Evolutionary conservation across 2,888 invertebrate species (phyloP), one percentile per base, ranked within the genome.

Genomic region (Actias luna): DNA sequence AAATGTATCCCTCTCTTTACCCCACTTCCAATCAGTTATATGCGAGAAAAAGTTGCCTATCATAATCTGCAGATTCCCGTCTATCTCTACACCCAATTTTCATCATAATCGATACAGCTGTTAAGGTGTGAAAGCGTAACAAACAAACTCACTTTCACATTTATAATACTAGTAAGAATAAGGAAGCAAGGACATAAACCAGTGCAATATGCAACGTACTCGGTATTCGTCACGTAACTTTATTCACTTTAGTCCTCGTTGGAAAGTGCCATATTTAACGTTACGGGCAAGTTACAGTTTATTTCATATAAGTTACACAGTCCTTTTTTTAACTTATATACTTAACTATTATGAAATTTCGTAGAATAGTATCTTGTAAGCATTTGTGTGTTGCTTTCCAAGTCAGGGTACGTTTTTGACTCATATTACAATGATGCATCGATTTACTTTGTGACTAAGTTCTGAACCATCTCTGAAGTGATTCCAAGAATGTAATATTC

Each of bases 341-440:
- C 8, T 7, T 8, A 7, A 1, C 16, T 16, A 39, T 39, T 5
- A 39, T 4, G 16, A 1, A 2, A 50, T 12, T 50, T 50, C 46
- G 25, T 5, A 50, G 46, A 25, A 25, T 50, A 12, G 2, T 25
- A 7, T 22, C 33, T 50, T 12, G 4, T 25, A 10, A 50, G 12
- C 22, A n/a, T 50, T 12, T 50, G 25, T 22, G 25, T 50, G 22
- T 25, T 22, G 4, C 25, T 50, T 50, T 12, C 22, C 22, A 25
- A n/a, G 12, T 29, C n/a, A 29, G 55, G 55, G 55, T 55, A 10
- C n/a, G 29, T 29, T 55, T 55, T 55, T 55, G 55, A 55, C 18
- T 55, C 55, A 55, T n/a, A 29, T 29, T 29, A 55, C 55, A 55
- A 55, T 16, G 55, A 55, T 55, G 55, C 55, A 29, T 55, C 55